Evolutionary conservation across 2,888 invertebrate genomes (phyloP).

Genomic region (Agrypnus murinus): DNA sequence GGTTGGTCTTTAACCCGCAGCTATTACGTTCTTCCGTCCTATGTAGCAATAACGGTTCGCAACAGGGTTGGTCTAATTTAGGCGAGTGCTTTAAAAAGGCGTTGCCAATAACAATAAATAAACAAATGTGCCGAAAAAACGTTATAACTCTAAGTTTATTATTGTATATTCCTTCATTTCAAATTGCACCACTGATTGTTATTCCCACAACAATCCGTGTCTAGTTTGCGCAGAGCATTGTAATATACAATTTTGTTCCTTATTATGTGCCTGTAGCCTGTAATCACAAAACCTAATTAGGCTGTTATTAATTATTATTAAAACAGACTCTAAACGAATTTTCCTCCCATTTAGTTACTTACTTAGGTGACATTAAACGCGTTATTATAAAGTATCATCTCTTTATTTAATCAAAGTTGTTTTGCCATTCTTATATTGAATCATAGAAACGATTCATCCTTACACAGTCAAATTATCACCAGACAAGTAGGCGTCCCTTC

Average conservation of each 20-base stretch:
- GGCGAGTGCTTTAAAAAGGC: not conserved
- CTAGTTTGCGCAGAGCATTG: not conserved
- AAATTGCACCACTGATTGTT: too few species aligned
- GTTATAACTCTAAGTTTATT: too few species aligned
- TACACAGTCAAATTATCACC: not conserved
- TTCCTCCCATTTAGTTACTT: not conserved
- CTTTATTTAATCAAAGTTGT: constrained; percentile 20
- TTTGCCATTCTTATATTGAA: not conserved
- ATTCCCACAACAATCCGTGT: not conserved
- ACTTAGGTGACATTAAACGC: not conserved
- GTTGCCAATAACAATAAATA: not conserved
- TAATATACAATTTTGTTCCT: not conserved
- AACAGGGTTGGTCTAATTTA: not conserved
- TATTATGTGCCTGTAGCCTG: not conserved
- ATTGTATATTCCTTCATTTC: too few species aligned
- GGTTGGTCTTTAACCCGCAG: constrained; percentile 7
- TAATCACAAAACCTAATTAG: constrained; percentile 22
- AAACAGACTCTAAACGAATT: not conserved
- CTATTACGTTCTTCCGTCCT: not conserved
- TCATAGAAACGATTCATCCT: not conserved
- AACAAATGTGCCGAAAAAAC: not conserved
- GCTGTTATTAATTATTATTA: constrained; percentile 12
- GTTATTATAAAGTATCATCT: not conserved
- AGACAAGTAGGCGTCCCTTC: not conserved
- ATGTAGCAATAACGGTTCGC: not conserved